Evolutionary conservation across 2,113 vertebrate genomes (phyloP).

Genomic region (Sinocyclocheilus rhinocerous): DNA sequence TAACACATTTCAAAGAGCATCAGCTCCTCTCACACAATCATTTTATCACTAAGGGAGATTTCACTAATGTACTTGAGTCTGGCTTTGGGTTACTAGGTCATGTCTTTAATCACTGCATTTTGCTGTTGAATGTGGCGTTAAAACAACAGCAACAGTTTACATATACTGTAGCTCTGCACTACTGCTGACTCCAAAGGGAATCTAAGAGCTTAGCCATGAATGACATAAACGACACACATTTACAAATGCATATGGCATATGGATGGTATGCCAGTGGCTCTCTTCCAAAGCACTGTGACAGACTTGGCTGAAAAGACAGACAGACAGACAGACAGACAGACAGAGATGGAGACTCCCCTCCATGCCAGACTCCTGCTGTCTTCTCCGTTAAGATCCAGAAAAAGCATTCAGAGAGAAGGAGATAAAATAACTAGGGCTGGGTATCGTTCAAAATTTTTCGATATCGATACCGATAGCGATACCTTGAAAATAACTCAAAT

Average conservation of each 20-base stretch:
- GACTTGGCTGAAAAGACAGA: constrained; percentile 51
- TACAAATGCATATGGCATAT: constrained; percentile 7
- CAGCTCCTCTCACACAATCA: background rate
- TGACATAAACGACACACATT: constrained; percentile 1
- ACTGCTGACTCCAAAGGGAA: background rate
- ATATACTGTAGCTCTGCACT: background rate
- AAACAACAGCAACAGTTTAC: background rate
- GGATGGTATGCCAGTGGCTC: constrained; percentile 9
- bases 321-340: constrained; percentile 6
- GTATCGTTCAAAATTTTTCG: too few species aligned
- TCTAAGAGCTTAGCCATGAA: background rate
- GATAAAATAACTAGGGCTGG: background rate
- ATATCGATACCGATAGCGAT: too few species aligned
- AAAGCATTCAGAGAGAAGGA: constrained; percentile 31
- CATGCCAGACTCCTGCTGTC: constrained; percentile 26
- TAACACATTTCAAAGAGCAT: constrained; percentile 24
- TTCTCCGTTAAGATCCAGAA: constrained; percentile 47
- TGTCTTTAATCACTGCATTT: background rate
- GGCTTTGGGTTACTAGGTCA: background rate
- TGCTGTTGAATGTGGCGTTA: background rate
- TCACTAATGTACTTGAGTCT: background rate
- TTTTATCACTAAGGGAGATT: background rate
- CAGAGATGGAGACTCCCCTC: constrained; percentile 38
- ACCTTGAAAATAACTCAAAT: background rate
- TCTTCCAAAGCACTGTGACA: constrained; percentile 29